Evolutionary conservation across 2,888 invertebrate species (phyloP).

Genomic region (Subacronicta megacephala): DNA sequence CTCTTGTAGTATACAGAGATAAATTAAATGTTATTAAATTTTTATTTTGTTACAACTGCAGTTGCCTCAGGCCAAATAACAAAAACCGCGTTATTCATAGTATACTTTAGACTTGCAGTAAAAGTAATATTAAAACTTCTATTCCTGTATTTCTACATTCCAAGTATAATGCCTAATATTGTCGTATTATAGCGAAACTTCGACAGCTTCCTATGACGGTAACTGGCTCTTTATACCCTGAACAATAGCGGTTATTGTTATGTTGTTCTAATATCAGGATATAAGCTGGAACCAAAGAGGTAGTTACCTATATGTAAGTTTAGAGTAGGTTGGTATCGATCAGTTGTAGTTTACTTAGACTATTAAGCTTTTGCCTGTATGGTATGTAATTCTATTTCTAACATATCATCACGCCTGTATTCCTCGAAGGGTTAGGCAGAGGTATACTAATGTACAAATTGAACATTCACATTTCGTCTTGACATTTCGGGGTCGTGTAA

Average conservation of each 20-base stretch:
- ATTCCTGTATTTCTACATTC: conserved; percentile 26
- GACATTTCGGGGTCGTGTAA: too few species aligned
- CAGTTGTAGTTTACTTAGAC: background rate
- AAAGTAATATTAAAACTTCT: background rate
- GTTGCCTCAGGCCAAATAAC: too few species aligned
- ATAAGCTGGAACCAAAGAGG: conserved; percentile 11
- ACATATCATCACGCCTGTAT: too few species aligned
- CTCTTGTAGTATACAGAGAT: too few species aligned
- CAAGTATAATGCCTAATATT: conserved; percentile 16
- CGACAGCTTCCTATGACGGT: conserved; percentile 27
- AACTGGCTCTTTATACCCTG: conserved; percentile 16
- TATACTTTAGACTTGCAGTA: too few species aligned
- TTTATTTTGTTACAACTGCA: too few species aligned
- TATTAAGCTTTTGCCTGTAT: background rate
- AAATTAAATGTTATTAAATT: too few species aligned
- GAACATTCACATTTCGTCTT: too few species aligned
- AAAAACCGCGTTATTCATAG: too few species aligned
- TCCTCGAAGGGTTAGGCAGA: too few species aligned
- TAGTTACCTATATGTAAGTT: conserved; percentile 18
- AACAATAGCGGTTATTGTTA: conserved; percentile 43
- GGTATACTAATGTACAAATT: too few species aligned
- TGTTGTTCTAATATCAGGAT: conserved; percentile 34
- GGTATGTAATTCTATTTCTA: too few species aligned
- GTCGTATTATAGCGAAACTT: conserved; percentile 34
- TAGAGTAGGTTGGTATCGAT: conserved; percentile 10